Evolutionary conservation across 2,113 vertebrate species (phyloP), one percentile per base, ranked within the genome.

Genomic region (Paratilapia polleni): DNA sequence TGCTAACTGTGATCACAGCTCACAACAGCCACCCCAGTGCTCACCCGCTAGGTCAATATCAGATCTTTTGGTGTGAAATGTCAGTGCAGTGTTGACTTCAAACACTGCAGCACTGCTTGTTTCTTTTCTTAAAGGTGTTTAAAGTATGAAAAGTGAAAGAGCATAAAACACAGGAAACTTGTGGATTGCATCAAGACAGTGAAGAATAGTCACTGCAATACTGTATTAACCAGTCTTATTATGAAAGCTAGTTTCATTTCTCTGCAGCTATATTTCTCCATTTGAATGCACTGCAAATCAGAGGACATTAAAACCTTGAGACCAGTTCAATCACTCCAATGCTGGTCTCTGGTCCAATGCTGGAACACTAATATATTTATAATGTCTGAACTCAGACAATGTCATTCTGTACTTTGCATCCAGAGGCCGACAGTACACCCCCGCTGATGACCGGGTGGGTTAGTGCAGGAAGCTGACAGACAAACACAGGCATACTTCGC

Each of bases 51-150:
- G 81, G 85, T 83, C 79, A 91, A 59, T 88, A 78, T 68, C 38
- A 47, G 34, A 24, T 80, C 62, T 62, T 59, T 82, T 22, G 22
- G 78, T 73, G 61, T 64, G 73, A 91, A 93, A 93, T 91, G 85
- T 85, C 81, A 83, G 34, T 20, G 31, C 22, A 2, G 85, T 80
- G 79, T 78, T 84, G 52, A 82, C 76, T 78, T 87, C 38, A 83
- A 85, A 89, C 34, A 84, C 79, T 13, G 14, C 61, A 47, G 78
- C 20, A 17, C 4, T 49, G 3, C 22, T 20, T 61, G 26, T 60
- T 47, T 24, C 58, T 49, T 47, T 11, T 68, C 68, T 73, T 56
- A 31, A 81, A 82, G 47, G 62, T 54, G 82, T 85, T 74, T 86
- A 70, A 88, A 63, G 54, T 24, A 68, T 28, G 26, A 73, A 17